Base-by-base conservation (phyloP, 2,797 vertebrate genomes). In the Mastacembelus armatus region DNA sequence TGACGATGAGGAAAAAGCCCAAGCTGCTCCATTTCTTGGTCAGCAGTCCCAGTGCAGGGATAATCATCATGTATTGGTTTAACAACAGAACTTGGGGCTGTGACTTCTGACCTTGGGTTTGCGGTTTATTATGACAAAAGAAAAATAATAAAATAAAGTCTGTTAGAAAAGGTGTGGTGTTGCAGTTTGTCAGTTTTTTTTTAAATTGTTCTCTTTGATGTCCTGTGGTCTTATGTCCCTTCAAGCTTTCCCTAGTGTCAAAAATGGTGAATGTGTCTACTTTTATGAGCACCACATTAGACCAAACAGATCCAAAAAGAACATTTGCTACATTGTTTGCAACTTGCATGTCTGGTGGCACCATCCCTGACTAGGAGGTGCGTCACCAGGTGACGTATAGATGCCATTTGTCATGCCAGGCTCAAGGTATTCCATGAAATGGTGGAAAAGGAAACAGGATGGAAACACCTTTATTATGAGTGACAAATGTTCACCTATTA, bases 271-370 rank as follows among this genome's bases (percentile, higher is more conserved):
- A 88, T 77, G 91, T 68, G 87, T 91, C 83, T 88, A 83, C 82
- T 78, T 84, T 85, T 81, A 86, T 79, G 89, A 95, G 90, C 95
- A 94, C 91, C 89, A 87, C 88, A 88, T 92, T 84, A 89, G 49
- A 89, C 76, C 64, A 77, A 90, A 89, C 83, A 52, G 44, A 81
- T 69, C 51, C 63, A 35, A 73, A 69, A 80, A 77, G 67, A 83
- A 78, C 3, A 73, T 90, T 91, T 93, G 95, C 95, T 96, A 95
- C 93, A 95, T 95, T 89, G 86, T 90, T 90, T 90, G 90, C 90
- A 83, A 89, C 80, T 93, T 90, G 89, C 91, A 90, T 90, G 87
- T 89, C 83, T 78, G 85, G 87, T 67, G 49, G 81, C 71, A 12
- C 36, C 86, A 69, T 90, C 64, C 64, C 74, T 0, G 1, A 57